These are phyloP conservation scores for Sebastes steindachneri DNA, from an alignment of 2,797 vertebrate species.

Conservation along the genomic window DNA sequence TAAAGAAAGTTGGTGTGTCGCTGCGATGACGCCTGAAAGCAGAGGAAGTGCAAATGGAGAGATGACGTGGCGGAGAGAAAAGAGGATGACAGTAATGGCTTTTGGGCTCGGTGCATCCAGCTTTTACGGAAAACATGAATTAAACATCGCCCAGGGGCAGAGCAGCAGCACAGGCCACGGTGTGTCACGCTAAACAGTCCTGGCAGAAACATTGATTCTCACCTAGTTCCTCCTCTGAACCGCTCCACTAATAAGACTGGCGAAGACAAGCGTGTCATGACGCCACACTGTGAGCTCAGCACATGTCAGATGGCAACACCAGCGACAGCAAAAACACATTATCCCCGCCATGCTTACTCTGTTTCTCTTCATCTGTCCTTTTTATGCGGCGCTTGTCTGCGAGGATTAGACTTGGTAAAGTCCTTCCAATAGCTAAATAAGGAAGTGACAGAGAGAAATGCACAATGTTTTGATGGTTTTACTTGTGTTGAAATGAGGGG, in stretches of 20 bases:
- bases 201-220: constrained; percentile 78
- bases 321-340: constrained; percentile 72
- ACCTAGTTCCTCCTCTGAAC: constrained; percentile 64
- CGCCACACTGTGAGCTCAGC: constrained; percentile 43
- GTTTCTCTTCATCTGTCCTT: constrained; percentile 31
- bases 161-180: constrained; percentile 41
- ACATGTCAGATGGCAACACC: constrained; percentile 49
- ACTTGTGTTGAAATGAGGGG: constrained; percentile 8
- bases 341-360: constrained; percentile 42
- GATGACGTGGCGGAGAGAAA: constrained; percentile 16
- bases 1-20: neutral
- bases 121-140: constrained; percentile 79
- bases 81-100: constrained; percentile 72
- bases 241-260: constrained; percentile 46
- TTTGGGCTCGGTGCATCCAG: constrained; percentile 54
- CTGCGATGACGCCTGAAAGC: neutral
- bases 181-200: constrained; percentile 68
- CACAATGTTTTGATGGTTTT: constrained; percentile 30
- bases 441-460: neutral
- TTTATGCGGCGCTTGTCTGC: constrained; percentile 34
- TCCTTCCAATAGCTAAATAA: neutral
- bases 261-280: constrained; percentile 49
- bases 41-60: constrained; percentile 15
- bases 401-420: constrained; percentile 35
- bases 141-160: constrained; percentile 67